Evolutionary conservation across 2,113 vertebrate genomes (phyloP), one percentile per base, ranked within the genome.

Genomic region (Pangasianodon gigas): DNA sequence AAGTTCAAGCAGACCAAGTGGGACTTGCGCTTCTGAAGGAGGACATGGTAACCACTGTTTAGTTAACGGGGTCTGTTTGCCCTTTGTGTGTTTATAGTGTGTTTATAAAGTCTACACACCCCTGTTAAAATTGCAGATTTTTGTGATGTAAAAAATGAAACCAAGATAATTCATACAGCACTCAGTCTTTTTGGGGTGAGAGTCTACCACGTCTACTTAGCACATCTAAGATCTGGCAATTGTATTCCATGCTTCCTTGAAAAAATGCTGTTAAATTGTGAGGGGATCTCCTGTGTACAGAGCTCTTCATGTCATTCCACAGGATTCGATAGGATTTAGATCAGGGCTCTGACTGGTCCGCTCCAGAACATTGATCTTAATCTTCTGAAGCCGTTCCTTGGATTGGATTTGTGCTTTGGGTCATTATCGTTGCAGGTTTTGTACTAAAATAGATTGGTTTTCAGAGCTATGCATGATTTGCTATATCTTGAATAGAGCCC

Each of bases 11-110:
- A 19, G 96, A 97, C 93, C 95, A 95, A 93, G 95, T 97, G 91
- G 97, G 97, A 93, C 92, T 97, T 89, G 96, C 96, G 89, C 95
- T 97, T 89, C 93, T 97, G 86, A 97, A 96, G 88, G 96, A 92
- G 91, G 94, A 97, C 91, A 95, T 95, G 97, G 97, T 97, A 96
- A 74, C 3, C 0, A 52, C 8, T 48, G 13, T 75, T 79, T 32
- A 18, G 7, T 65, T 65, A 10, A 26, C 2, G 21, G 21, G 58
- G 19, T 7, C 58, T 24, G 0, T 24, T 51, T 44, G 18, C 8
- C 19, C 71, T 19, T 24, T 41, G 6, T 75, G 24, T 71, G 67
- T 71, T 14, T 67, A 9, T 24, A 62, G 24, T 62, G 60, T 10
- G 26, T 56, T 16, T 56, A 56, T 2, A 62, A 62, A 62, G 10